These are phyloP conservation scores for Antedon mediterranea DNA, from an alignment of 53 echinoderm and acorn worm genomes.

Conservation along the genomic window DNA sequence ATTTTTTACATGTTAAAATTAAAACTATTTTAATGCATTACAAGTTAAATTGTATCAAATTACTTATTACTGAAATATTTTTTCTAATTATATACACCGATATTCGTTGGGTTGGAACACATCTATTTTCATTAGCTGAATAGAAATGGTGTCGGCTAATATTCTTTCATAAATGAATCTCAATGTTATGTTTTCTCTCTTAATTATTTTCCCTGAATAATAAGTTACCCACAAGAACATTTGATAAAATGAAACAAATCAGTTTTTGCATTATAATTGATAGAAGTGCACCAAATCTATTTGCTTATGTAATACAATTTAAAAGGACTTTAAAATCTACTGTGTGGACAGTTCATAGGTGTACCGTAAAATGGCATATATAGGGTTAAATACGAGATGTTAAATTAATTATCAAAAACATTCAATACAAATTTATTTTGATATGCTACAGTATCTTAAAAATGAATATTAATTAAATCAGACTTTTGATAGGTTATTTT, in stretches of 20 bases:
- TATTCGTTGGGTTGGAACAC: background rate
- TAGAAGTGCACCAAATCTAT: background rate
- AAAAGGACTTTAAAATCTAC: no score
- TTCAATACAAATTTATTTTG: no score
- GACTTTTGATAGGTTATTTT: no score
- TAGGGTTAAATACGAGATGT: no score
- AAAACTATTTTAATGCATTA: no score
- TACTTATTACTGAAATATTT: background rate
- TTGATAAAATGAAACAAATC: background rate
- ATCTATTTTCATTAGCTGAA: background rate
- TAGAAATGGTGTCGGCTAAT: background rate
- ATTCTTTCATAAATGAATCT: background rate
- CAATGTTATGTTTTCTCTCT: background rate
- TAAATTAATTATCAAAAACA: no score
- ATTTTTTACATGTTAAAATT: no score
- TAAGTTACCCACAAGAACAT: background rate
- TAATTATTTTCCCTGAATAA: background rate
- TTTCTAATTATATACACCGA: background rate
- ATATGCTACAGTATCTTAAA: no score
- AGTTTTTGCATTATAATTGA: background rate
- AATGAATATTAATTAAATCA: no score
- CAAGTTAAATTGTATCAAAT: background rate
- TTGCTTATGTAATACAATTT: no score
- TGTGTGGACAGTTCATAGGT: no score
- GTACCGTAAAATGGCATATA: no score